These are phyloP conservation scores for Periophthalmus modestus DNA, from an alignment of 2,113 vertebrate genomes.

Conservation along the genomic window DNA sequence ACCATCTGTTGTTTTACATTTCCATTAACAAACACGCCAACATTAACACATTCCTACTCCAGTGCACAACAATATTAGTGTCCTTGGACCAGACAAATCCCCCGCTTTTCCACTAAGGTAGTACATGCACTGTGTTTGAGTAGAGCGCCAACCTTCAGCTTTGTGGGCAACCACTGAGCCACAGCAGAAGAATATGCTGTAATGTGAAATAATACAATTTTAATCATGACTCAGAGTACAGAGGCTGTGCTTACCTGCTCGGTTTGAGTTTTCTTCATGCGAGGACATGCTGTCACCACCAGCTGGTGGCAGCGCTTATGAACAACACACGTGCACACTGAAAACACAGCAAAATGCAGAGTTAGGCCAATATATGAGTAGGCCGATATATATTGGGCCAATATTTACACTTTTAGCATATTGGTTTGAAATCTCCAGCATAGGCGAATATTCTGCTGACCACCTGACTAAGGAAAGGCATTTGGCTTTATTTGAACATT, in stretches of 20 bases:
- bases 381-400: no score
- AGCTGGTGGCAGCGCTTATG: slow-evolving; percentile 97
- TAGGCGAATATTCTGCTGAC: no score
- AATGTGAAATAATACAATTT: background rate
- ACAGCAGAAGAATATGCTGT: background rate
- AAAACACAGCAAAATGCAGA: background rate
- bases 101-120: no score
- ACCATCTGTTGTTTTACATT: background rate
- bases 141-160: background rate
- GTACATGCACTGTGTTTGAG: background rate
- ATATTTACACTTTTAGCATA: no score
- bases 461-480: no score
- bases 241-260: slow-evolving; percentile 71
- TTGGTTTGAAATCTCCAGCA: no score
- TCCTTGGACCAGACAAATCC: no score
- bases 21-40: background rate
- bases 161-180: background rate
- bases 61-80: background rate
- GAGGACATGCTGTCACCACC: slow-evolving; percentile 93
- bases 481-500: no score
- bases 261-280: slow-evolving; percentile 87
- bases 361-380: no score
- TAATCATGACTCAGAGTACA: background rate
- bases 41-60: background rate
- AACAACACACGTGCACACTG: slow-evolving; percentile 97